Percentiles rank a stretch among this genome's conserved stretches.
Evolutionary conservation across 1,140 invertebrate genomes (phyloP).

Genomic region (Penaeus vannamei): DNA sequence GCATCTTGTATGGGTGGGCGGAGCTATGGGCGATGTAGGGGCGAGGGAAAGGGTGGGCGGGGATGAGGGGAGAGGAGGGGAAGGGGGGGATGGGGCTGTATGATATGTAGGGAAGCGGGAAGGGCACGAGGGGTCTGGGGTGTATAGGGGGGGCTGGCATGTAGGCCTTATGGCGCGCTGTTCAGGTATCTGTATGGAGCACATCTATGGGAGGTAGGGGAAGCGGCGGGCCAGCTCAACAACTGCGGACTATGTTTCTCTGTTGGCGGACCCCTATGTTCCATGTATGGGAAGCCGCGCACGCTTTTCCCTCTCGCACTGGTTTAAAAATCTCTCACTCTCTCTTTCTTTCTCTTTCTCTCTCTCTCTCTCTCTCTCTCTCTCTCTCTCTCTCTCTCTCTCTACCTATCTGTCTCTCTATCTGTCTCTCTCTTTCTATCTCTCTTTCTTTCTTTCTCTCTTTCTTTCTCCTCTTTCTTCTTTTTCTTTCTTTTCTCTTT

Average conservation of each 20-base stretch:
- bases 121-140: neutral
- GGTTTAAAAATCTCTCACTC: slow-evolving; percentile 21
- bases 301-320: neutral
- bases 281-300: slow-evolving; percentile 1
- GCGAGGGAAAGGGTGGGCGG: slow-evolving; percentile 3
- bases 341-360: slow-evolving; percentile 38
- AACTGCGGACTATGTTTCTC: neutral
- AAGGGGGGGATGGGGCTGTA: neutral
- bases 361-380: slow-evolving; percentile 43
- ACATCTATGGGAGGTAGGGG: neutral
- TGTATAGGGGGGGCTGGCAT: neutral
- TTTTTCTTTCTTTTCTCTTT: neutral
- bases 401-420: slow-evolving; percentile 29
- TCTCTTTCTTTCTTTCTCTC: neutral
- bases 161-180: too few relatives aligned
- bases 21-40: neutral
- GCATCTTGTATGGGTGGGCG: too few relatives aligned
- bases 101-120: neutral
- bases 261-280: slow-evolving; percentile 3
- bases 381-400: slow-evolving; percentile 43
- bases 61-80: neutral
- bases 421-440: slow-evolving; percentile 1
- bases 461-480: neutral
- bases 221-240: neutral
- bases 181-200: too few relatives aligned